A percentile compares a stretch with the other conserved stretches of the same genome.
These are phyloP conservation scores for Uropsilus gracilis DNA, from an alignment of 2,113 vertebrate species.

Conservation along the genomic window DNA sequence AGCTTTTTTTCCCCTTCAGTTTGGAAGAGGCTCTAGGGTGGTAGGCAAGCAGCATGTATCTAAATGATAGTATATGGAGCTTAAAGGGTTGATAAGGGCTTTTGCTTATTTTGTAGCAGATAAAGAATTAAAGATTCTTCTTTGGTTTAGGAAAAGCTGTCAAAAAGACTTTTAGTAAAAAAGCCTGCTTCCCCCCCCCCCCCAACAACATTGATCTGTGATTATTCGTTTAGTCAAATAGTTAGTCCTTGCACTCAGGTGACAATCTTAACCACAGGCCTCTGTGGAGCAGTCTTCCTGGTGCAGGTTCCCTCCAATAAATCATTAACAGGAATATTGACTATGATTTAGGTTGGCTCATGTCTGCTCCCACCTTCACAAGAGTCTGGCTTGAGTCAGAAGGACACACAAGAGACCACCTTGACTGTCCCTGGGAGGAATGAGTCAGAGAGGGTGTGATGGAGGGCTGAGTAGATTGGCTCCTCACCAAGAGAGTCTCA, in stretches of 20 bases:
- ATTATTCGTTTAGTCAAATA: constrained; percentile 8
- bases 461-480: neutral
- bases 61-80: no score
- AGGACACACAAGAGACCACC: neutral
- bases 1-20: no score
- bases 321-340: neutral
- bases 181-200: no score
- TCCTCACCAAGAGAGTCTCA: neutral
- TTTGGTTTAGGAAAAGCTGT: no score
- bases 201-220: no score
- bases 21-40: no score
- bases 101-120: no score
- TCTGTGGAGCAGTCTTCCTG: neutral
- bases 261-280: neutral
- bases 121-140: no score
- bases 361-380: neutral
- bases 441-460: neutral
- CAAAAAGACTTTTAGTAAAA: no score
- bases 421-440: neutral
- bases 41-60: no score
- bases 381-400: neutral
- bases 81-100: no score
- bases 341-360: neutral
- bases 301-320: neutral
- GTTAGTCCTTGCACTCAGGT: neutral